Evolutionary conservation across 2,888 invertebrate genomes (phyloP), one percentile per base, ranked within the genome.

Genomic region (Pilophorus perplexus): DNA sequence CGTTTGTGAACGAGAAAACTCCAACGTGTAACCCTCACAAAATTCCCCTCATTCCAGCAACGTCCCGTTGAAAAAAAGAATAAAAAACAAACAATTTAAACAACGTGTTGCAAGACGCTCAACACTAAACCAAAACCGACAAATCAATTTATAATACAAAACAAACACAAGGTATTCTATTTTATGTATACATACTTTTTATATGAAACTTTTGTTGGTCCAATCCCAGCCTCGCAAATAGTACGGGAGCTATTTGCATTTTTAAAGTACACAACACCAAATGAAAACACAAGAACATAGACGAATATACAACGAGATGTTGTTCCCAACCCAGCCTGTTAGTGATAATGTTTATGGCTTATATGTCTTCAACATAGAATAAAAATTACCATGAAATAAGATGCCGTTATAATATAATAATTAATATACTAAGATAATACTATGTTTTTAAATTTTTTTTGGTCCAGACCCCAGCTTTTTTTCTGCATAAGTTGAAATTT

Each of bases 181-280:
- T 52, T n/a, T 27, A 52, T 46, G 62, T 46, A 46, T 62, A 62
- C 44, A 62, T 59, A 59, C 42, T 62, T 62, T 48, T 62, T 44
- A 46, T 27, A 48, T 62, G 62, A 62, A 62, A 62, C 62, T 62
- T 48, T 59, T 62, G 62, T 62, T 62, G 62, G 62, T 62, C 62
- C 62, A 23, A 62, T 62, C 62, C 62, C 62, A 62, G 62, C 62
- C 62, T 46, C 25, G 48, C 62, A 33, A 62, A 62, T 48, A 62
- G 62, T 46, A 46, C 27, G 10, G 14, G 37, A 12, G 37, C 64
- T 64, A 52, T 54, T 54, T 52, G 64, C 64, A 50, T 64, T 54
- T 50, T 54, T 64, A 44, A 52, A 64, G 38, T 40, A 27, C 64
- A 64, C 50, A 64, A 64, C 52, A 42, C 40, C 50, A 64, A 50